Base-by-base conservation (phyloP, 2,113 vertebrate genomes). In the Neotoma lepida region DNA sequence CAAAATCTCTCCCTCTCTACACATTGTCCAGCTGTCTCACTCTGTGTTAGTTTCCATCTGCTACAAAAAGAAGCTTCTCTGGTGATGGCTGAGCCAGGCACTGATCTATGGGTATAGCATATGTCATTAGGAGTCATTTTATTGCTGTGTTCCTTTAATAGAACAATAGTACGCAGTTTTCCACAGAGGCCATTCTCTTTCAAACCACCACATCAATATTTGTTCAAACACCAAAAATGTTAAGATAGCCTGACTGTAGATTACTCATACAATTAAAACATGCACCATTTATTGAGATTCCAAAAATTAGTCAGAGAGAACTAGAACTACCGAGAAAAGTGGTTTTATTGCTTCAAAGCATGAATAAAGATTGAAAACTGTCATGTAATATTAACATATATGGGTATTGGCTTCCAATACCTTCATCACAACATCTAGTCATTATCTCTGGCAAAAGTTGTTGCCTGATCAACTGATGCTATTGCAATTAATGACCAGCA, bases 301-400 rank as follows among this genome's bases (percentile, higher is more conserved):
- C 49, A 82, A 93, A 70, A 91, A n/a, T 78, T 88, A 95, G 63
- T 88, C 77, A 88, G 56, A 70, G 18, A 86, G 8, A 78, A 63
- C 15, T 17, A n/a, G 12, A 78, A 63, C 15, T 17, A n/a, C 12
- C 22, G 1, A 80, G 1, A 86, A 51, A 80, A 66, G 1, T 41
- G 13, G 30, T 82, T 88, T 89, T 44, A 63, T 35, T 92, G 30
- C 15, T 81, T 90, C 22, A 88, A 4, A 94, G 20, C 77, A 61
- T 92, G 15, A 39, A 56, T 30, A 39, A 82, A 88, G 35, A 17
- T 13, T 89, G 15, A 96, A 64, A 76, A 92, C 22, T 68, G 26
- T 58, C 18, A 49, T 58, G 56, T 58, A 66, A 74, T 86, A 81
- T 88, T 81, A 68, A 88, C 54, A 41, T 74, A 66, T 63, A 82